Conservation (phyloP, 1,140 invertebrate genomes). For the Caerostris darwini region DNA sequence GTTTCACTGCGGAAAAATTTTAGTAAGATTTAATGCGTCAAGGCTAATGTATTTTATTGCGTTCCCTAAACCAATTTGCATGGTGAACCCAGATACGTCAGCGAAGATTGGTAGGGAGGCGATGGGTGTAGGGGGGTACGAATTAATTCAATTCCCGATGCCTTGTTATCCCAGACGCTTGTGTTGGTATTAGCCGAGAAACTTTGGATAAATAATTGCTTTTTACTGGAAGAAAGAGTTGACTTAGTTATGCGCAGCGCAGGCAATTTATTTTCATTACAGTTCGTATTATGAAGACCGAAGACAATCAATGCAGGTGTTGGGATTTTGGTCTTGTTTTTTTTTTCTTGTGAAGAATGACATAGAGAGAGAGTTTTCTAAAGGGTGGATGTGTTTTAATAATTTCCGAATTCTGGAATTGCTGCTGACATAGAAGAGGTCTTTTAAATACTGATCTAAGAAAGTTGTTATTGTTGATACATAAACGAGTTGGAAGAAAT, state of each 20-base stretch:
- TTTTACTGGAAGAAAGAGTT: neutral
- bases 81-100: neutral
- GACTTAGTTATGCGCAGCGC: neutral
- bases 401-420: neutral
- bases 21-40: conserved; percentile 2
- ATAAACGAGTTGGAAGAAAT: neutral
- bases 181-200: conserved; percentile 31
- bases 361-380: neutral
- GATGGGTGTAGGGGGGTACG: neutral
- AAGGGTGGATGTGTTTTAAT: neutral
- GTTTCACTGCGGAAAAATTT: conserved; percentile 14
- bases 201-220: conserved; percentile 23
- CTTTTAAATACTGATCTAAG: neutral
- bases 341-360: neutral
- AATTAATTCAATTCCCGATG: conserved; percentile 25
- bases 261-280: conserved; percentile 27
- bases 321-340: neutral
- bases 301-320: neutral
- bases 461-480: neutral
- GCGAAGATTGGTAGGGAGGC: neutral
- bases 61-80: conserved; percentile 28
- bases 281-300: neutral
- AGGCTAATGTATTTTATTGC: conserved; percentile 32
- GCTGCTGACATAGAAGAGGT: neutral
- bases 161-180: conserved; percentile 7